phyloP scores from a whole-genome alignment of 1,140 invertebrate species.

The Campoletis sonorensis region DNA sequence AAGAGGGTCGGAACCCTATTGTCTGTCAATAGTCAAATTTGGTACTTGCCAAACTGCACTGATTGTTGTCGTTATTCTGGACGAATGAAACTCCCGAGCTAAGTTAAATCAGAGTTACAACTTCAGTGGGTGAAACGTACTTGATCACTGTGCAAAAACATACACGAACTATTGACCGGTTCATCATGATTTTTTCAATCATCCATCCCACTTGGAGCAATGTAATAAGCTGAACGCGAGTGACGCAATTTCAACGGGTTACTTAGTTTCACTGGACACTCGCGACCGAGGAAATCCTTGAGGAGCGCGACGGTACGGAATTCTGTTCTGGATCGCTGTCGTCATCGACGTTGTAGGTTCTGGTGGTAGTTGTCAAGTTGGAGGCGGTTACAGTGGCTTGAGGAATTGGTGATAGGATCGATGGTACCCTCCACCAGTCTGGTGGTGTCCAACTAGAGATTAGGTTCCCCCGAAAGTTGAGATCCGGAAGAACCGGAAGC shows the following conservation, averaged over 20 bases:
- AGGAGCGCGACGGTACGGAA: conserved; percentile 3
- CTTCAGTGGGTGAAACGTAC: too few relatives aligned
- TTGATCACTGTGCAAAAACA: too few relatives aligned
- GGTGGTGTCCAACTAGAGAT: conserved; percentile 63
- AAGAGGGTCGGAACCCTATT: neutral
- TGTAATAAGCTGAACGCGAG: neutral
- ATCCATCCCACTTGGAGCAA: neutral
- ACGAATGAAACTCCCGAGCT: too few relatives aligned
- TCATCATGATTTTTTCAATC: too few relatives aligned
- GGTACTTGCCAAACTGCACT: neutral
- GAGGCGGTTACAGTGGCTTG: conserved; percentile 60
- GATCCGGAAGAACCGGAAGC: conserved; percentile 85
- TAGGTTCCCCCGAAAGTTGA: conserved; percentile 76
- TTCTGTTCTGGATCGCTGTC: conserved; percentile 36
- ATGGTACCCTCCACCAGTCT: conserved; percentile 74
- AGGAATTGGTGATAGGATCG: conserved; percentile 69
- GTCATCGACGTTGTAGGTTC: conserved; percentile 51
- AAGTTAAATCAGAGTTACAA: too few relatives aligned
- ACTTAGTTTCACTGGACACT: conserved; percentile 57
- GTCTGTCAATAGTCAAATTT: neutral
- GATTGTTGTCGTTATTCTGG: neutral
- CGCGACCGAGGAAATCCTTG: conserved; percentile 53
- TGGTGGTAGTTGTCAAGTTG: conserved; percentile 49
- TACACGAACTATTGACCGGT: too few relatives aligned
- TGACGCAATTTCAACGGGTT: neutral